Base-by-base conservation (phyloP, 1,140 invertebrate species). In the Heliothis subflexa region DNA sequence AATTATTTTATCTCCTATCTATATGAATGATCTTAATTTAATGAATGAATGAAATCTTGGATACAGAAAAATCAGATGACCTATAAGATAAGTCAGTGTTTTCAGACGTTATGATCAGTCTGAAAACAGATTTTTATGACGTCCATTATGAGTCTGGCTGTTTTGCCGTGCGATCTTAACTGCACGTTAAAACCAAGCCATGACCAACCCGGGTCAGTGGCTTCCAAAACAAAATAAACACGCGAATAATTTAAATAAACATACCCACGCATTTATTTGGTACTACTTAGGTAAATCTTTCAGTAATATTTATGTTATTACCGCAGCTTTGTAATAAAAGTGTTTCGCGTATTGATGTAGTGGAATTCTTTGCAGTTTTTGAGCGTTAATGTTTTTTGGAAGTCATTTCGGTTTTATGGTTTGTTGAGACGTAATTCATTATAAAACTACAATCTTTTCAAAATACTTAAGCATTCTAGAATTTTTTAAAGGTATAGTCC, bases 151-250 rank as follows among this genome's bases (percentile, higher is more conserved):
- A 33, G 33, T 33, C 33, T 33, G 33, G 33, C 33, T 5, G 33
- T 33, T 28, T 4, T 4, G 28, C 28, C 28, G 28, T 28, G 28
- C 28, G 28, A 28, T 28, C 28, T 28, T 4, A 28, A 28, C 28
- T 28, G 28, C 28, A 28, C 28, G 28, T 28, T 33, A 3, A 72
- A 59, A 33, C 28, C 16, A 47, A 21, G 5, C 5, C 33, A 73
- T 59, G 33, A 25, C 18, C 21, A 21, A 55, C 14, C 0, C 40
- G 28, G 71, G 71, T 73, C 54, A 73, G 40, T 59, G 45, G 57
- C 73, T 75, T 64, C 50, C 49, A 21, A 25, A 40, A 16, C 64
- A 62, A 75, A 75, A 75, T 75, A 75, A 75, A 62, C 73, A 52
- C n/a, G 12, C 47, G 21, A 5, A 62, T 62, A 62, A 40, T 50